phyloP scores from a whole-genome alignment of 2,797 vertebrate species.

The Artibeus lituratus region DNA sequence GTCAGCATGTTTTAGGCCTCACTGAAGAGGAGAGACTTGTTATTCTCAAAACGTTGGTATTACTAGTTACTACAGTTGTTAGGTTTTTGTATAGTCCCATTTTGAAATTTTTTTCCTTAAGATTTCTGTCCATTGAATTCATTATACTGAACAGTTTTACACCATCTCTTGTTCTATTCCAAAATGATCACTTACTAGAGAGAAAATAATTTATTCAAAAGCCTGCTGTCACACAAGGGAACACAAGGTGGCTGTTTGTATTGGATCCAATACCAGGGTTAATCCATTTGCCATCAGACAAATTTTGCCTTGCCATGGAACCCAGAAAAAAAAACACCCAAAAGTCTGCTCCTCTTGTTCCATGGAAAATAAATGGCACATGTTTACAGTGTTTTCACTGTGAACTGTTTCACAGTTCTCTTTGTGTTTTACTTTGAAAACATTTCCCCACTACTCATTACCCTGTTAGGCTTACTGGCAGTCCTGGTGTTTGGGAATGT shows the following conservation, averaged over 20 bases:
- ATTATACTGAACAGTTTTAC: neutral
- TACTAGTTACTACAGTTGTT: neutral
- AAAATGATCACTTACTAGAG: neutral
- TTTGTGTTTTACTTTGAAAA: neutral
- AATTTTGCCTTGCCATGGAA: neutral
- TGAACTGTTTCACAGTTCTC: neutral
- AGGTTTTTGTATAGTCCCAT: neutral
- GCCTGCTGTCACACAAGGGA: neutral
- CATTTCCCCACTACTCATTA: neutral
- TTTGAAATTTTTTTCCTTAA: neutral
- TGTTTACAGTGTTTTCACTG: neutral
- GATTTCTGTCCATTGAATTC: conserved; percentile 4
- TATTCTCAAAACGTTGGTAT: neutral
- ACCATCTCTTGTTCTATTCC: conserved; percentile 1
- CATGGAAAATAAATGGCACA: neutral
- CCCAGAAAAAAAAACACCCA: neutral
- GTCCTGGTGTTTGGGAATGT: neutral
- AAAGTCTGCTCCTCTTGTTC: neutral
- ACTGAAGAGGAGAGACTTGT: neutral
- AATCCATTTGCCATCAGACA: neutral
- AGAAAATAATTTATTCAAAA: conserved; percentile 10
- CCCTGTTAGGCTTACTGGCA: neutral
- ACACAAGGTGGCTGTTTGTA: neutral
- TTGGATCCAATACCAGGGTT: neutral
- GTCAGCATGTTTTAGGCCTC: neutral